Conservation (phyloP, 1,140 invertebrate species). For the Lasaia peninsularis region DNA sequence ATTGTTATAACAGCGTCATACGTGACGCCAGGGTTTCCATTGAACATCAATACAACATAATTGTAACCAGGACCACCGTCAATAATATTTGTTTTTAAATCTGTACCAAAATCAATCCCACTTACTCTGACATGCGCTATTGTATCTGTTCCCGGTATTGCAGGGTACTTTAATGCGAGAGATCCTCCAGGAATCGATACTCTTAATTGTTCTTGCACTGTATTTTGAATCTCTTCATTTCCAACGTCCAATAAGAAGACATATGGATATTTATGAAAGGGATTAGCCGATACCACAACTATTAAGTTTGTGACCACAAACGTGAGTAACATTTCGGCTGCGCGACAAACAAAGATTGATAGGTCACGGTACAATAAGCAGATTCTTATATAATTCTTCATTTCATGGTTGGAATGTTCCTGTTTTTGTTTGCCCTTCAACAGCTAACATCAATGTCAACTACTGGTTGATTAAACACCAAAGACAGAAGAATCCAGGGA, state of each 20-base stretch:
- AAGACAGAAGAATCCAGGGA: not conserved
- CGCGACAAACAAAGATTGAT: constrained; percentile 34
- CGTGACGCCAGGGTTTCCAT: constrained; percentile 45
- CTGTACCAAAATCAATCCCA: constrained; percentile 62
- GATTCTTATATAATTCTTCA: constrained; percentile 56
- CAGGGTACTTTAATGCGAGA: constrained; percentile 58
- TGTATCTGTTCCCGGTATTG: constrained; percentile 43
- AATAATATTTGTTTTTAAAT: constrained; percentile 60
- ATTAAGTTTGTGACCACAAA: constrained; percentile 36
- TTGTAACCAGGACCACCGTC: constrained; percentile 64
- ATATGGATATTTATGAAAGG: constrained; percentile 63
- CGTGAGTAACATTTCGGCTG: constrained; percentile 50
- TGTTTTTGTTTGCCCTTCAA: constrained; percentile 60
- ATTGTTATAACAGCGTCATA: constrained; percentile 63
- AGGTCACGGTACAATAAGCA: constrained; percentile 52
- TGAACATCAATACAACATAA: constrained; percentile 59
- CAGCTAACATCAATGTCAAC: constrained; percentile 43
- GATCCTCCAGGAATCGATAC: constrained; percentile 56
- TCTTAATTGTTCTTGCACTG: constrained; percentile 55
- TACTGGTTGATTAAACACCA: constrained; percentile 16
- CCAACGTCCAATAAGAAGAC: constrained; percentile 64
- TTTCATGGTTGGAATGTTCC: constrained; percentile 51
- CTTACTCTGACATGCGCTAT: constrained; percentile 62
- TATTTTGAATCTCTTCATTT: constrained; percentile 63
- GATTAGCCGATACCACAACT: constrained; percentile 36